Percentiles rank a stretch among this genome's conserved stretches.
Evolutionary conservation across 2,797 vertebrate genomes (phyloP).

Genomic region (Apogon talboti): DNA sequence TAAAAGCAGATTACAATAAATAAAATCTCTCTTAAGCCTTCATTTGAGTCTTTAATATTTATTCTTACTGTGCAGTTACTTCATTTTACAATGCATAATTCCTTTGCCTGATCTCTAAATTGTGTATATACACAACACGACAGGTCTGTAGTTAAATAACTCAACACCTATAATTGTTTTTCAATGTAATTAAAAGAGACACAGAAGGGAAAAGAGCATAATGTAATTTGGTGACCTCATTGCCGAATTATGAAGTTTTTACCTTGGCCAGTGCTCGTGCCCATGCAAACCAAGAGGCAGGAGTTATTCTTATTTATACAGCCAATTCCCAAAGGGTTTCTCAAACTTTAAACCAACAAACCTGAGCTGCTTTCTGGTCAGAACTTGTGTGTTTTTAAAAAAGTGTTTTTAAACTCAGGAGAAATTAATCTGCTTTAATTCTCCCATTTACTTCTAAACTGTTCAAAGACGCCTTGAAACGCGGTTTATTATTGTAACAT

Average conservation of each 20-base stretch:
- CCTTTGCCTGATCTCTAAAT: conserved; percentile 85
- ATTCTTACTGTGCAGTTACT: conserved; percentile 56
- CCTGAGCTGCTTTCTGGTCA: conserved; percentile 84
- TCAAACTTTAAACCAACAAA: conserved; percentile 87
- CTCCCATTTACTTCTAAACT: conserved; percentile 56
- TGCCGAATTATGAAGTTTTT: conserved; percentile 91
- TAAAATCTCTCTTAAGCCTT: conserved; percentile 52
- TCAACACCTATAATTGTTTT: conserved; percentile 90
- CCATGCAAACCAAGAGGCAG: conserved; percentile 87
- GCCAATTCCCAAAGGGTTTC: conserved; percentile 87
- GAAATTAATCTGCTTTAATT: conserved; percentile 75
- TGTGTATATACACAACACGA: conserved; percentile 87
- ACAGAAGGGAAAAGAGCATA: conserved; percentile 90
- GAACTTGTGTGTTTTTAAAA: conserved; percentile 85
- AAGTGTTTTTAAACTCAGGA: conserved; percentile 71
- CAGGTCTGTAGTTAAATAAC: conserved; percentile 89
- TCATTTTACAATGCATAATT: conserved; percentile 80
- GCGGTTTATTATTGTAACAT: conserved; percentile 54
- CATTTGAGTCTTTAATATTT: conserved; percentile 64
- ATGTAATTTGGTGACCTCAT: conserved; percentile 93
- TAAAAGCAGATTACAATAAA: conserved; percentile 61
- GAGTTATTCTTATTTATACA: conserved; percentile 91
- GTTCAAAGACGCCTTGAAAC: conserved; percentile 47
- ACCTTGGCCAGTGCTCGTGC: conserved; percentile 87
- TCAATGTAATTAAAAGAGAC: conserved; percentile 90